Base-by-base conservation (phyloP, 2,888 invertebrate genomes). In the Stenurella melanura region DNA sequence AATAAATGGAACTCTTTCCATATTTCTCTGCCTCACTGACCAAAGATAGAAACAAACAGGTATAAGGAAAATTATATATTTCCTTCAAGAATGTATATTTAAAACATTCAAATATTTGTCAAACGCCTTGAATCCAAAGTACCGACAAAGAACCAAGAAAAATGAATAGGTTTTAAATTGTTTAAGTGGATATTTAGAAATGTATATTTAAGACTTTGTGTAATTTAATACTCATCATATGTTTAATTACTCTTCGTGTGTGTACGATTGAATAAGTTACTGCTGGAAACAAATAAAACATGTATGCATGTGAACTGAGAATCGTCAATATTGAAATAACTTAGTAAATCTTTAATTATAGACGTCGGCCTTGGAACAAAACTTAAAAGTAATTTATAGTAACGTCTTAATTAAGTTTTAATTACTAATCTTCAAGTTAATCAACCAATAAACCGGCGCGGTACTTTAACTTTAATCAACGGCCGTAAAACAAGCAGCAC, bases 341-440 rank as follows among this genome's bases (percentile, higher is more conserved):
- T 50, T n/a, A n/a, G 67, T 54, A 67, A 42, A 50, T 63, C 30
- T 34, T 60, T 60, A 60, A 58, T 58, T 70, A 60, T 19, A 56
- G 12, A 19, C 2, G 21, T 17, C 50, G 61, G 18, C 74, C 74
- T 68, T 74, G 67, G 63, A 60, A 66, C 21, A 64, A 57, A 69
- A 63, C 56, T 21, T 21, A 38, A 74, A 50, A 72, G 18, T 38
- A 54, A 72, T 63, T 69, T 60, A 69, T 34, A 75, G 70, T 78
- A 80, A 82, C 75, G 79, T 79, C 82, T 82, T 80, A 79, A 83
- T 83, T 81, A 73, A 81, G 76, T 79, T 81, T 81, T 81, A 83
- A 83, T 83, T 83, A 78, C 75, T 74, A 74, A 75, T 77, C 78
- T 74, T 50, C 73, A 70, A 77, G 76, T 78, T 80, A 80, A 80